phyloP scores from a whole-genome alignment of 1,140 invertebrate genomes.

The Dinothrombium tinctorium region DNA sequence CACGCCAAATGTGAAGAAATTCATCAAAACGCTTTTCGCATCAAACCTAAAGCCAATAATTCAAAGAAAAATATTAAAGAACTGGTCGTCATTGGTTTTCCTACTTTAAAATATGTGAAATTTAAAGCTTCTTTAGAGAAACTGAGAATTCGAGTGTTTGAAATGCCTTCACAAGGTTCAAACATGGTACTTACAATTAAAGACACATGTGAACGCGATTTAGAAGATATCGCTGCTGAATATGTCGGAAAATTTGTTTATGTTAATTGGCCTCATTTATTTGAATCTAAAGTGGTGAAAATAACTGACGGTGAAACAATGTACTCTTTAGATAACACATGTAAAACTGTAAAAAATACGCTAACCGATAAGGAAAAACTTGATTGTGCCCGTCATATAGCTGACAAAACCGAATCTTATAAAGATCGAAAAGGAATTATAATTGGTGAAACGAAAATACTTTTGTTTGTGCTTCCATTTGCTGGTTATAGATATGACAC shows the following conservation, averaged over 20 bases:
- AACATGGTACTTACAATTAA: slow-evolving; percentile 50
- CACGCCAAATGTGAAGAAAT: slow-evolving; percentile 24
- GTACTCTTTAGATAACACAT: neutral
- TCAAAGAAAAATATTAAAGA: slow-evolving; percentile 35
- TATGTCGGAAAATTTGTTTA: slow-evolving; percentile 30
- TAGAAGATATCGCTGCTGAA: neutral
- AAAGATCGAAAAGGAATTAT: slow-evolving; percentile 34
- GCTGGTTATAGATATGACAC: slow-evolving; percentile 33
- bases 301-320: slow-evolving; percentile 9
- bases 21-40: slow-evolving; percentile 17
- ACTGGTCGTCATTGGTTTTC: slow-evolving; percentile 66
- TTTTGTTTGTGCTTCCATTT: slow-evolving; percentile 46
- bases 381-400: slow-evolving; percentile 4
- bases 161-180: slow-evolving; percentile 44
- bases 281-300: slow-evolving; percentile 30
- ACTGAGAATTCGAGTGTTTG: slow-evolving; percentile 58
- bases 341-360: neutral
- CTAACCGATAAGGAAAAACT: neutral
- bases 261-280: slow-evolving; percentile 62
- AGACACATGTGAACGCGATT: neutral
- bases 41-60: no score
- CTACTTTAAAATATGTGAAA: slow-evolving; percentile 54
- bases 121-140: slow-evolving; percentile 41
- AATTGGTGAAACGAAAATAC: slow-evolving; percentile 37
- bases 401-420: slow-evolving; percentile 15